Evolutionary conservation across 2,113 vertebrate species (phyloP).

Genomic region (Hydrochoerus hydrochaeris): DNA sequence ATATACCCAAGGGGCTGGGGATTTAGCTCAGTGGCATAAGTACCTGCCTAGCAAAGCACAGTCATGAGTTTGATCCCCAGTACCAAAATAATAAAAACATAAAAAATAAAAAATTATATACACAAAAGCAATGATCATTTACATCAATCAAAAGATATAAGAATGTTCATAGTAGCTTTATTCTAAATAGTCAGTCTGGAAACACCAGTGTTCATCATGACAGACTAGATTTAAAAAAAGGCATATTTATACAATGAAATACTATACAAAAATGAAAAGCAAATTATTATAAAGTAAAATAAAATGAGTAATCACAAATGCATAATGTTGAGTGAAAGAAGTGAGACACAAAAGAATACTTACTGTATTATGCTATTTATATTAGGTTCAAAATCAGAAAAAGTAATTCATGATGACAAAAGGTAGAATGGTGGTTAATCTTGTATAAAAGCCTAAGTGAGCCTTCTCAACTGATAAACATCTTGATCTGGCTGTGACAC

Average conservation of each 20-base stretch:
- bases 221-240: neutral
- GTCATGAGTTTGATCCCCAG: too few species aligned
- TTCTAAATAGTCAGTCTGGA: neutral
- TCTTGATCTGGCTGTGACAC: neutral
- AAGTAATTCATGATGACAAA: neutral
- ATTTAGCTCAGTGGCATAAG: too few species aligned
- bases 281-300: neutral
- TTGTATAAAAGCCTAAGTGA: neutral
- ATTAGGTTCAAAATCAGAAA: neutral
- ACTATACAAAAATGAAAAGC: slow-evolving; percentile 20
- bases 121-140: neutral
- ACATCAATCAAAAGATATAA: neutral
- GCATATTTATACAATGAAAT: neutral
- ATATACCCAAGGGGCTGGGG: neutral
- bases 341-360: neutral
- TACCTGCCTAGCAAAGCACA: too few species aligned
- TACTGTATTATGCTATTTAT: neutral
- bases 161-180: neutral
- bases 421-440: neutral
- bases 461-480: neutral
- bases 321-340: neutral
- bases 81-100: too few species aligned
- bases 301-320: neutral
- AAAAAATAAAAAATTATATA: neutral
- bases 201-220: neutral